These are phyloP conservation scores for Emmelina monodactyla DNA, from an alignment of 2,888 invertebrate genomes.

Conservation along the genomic window DNA sequence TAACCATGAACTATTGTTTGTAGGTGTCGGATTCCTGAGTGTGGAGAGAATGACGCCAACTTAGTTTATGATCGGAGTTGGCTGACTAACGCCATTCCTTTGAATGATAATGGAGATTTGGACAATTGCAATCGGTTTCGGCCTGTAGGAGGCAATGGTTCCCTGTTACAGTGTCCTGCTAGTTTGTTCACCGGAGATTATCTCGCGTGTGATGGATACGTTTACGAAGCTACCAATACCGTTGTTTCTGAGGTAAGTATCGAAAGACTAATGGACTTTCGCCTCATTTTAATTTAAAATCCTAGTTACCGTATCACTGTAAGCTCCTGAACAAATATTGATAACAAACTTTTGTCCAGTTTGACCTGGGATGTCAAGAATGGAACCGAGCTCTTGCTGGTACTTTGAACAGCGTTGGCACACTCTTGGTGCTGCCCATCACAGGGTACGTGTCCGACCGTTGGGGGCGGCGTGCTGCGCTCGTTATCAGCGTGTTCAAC, in stretches of 20 bases:
- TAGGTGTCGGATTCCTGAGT: constrained; percentile 55
- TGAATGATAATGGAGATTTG: background rate
- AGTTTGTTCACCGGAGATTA: constrained; percentile 12
- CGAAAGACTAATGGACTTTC: too few relatives aligned
- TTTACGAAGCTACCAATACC: constrained; percentile 22
- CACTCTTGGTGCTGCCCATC: constrained; percentile 72
- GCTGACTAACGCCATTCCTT: background rate
- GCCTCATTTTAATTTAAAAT: too few relatives aligned
- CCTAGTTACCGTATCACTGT: too few relatives aligned
- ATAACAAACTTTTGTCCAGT: too few relatives aligned
- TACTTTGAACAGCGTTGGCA: constrained; percentile 73
- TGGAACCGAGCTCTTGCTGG: constrained; percentile 78
- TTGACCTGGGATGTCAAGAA: constrained; percentile 69
- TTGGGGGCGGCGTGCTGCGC: constrained; percentile 58
- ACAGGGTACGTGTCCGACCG: constrained; percentile 75
- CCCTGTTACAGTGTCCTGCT: background rate
- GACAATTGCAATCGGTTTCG: background rate
- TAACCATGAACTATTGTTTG: too few relatives aligned
- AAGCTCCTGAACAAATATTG: too few relatives aligned
- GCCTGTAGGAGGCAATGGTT: background rate
- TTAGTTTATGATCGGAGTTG: constrained; percentile 17
- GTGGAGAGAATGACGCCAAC: constrained; percentile 28
- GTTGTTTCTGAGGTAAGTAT: constrained; percentile 26
- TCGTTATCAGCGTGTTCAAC: constrained; percentile 50
- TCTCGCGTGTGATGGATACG: constrained; percentile 19